Evolutionary conservation across 2,888 invertebrate genomes (phyloP).

Genomic region (Luffia ferchaultella): DNA sequence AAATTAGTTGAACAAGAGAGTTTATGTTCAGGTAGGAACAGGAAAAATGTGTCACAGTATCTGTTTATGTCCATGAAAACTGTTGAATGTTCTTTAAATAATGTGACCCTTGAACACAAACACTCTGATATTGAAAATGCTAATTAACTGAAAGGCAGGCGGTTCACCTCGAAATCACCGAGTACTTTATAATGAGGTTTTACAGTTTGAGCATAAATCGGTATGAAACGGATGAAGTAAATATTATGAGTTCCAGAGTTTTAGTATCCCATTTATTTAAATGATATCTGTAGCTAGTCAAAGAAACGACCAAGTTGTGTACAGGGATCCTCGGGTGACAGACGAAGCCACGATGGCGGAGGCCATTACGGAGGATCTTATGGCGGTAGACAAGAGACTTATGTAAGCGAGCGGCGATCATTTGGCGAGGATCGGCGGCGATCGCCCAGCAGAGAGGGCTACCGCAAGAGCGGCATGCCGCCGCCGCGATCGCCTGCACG

Average conservation of each 20-base stretch:
- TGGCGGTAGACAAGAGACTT: slow-evolving; percentile 65
- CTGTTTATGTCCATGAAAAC: not conserved
- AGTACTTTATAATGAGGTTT: too few relatives aligned
- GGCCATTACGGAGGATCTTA: slow-evolving; percentile 63
- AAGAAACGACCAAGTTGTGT: slow-evolving; percentile 51
- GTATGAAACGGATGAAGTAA: not conserved
- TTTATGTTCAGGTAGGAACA: not conserved
- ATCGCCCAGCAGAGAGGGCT: slow-evolving; percentile 54
- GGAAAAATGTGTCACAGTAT: not conserved
- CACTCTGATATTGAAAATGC: not conserved
- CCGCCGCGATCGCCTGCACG: slow-evolving; percentile 43
- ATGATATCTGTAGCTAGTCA: not conserved
- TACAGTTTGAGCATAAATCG: too few relatives aligned
- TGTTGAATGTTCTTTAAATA: not conserved
- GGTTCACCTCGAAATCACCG: too few relatives aligned
- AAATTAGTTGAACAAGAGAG: not conserved
- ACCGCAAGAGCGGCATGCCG: slow-evolving; percentile 56
- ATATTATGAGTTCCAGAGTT: not conserved
- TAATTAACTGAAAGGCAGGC: too few relatives aligned
- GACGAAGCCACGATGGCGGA: slow-evolving; percentile 66
- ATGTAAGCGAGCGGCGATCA: slow-evolving; percentile 53
- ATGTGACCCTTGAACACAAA: not conserved
- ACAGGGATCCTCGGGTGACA: slow-evolving; percentile 63
- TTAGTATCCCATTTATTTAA: not conserved
- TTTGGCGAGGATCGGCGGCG: slow-evolving; percentile 63